Base-by-base conservation (phyloP, 2,113 vertebrate species). In the Patagioenas fasciata region DNA sequence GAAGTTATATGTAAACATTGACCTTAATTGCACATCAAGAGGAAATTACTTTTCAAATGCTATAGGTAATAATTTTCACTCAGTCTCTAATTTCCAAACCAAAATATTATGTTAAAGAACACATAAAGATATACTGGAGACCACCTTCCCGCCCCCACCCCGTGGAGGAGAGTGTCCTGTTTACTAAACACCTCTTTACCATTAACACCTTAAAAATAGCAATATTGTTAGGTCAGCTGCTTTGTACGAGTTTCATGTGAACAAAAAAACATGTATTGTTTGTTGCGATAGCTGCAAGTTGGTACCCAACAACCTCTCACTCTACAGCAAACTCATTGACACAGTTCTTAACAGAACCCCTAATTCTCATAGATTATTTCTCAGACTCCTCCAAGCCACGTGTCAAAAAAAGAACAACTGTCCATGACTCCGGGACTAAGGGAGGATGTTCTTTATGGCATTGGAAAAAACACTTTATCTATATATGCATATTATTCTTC, bases 11-110 rank as follows among this genome's bases (percentile, higher is more conserved):
- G 73, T 95, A 89, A 97, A 96, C 94, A 94, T 26, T 13, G 36
- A 93, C 95, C 88, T 94, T 88, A 75, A 82, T 83, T 94, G 56
- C 86, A 62, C 85, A 89, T 93, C 85, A 93, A 96, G 95, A 91
- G 88, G 94, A 96, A 97, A 92, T 92, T 79, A 38, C 96, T 88
- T 97, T 97, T 95, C 94, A 90, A 97, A 85, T 72, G 78, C 32
- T 67, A 21, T 21, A 80, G 74, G 85, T 78, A 92, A 84, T 72
- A 88, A 81, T 67, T 95, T 95, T 31, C 89, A 79, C 66, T 81
- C 66, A 85, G 69, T 79, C 90, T 89, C 71, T 88, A 84, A 97
- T 73, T 91, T 89, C 66, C 72, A 69, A 88, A 81, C 18, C 20
- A 83, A 95, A 93, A 86, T 47, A 79, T 85, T 91, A 51, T 28